These are phyloP conservation scores for Notiomystis cincta DNA, from an alignment of 2,113 vertebrate genomes.

Conservation along the genomic window DNA sequence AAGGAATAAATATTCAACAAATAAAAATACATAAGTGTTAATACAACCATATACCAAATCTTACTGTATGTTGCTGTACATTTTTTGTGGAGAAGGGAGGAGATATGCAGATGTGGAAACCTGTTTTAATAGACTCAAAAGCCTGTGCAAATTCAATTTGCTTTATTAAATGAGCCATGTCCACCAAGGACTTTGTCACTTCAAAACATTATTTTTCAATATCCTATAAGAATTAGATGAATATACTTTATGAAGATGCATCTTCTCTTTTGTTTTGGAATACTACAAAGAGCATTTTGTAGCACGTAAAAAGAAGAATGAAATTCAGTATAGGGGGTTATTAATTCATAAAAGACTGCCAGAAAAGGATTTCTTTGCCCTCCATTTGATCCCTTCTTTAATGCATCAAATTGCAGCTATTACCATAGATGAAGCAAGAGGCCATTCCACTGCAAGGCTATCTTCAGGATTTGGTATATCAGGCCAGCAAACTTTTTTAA, in stretches of 20 bases:
- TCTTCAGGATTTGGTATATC: conserved; percentile 72
- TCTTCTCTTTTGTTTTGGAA: neutral
- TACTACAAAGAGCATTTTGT: neutral
- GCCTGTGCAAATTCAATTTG: neutral
- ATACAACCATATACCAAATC: neutral
- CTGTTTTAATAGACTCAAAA: neutral
- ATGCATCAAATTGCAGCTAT: neutral
- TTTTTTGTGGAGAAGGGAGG: neutral
- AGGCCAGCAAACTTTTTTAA: conserved; percentile 72
- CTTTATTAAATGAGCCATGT: neutral
- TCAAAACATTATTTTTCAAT: neutral
- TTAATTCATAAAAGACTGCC: neutral
- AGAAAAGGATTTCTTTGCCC: neutral
- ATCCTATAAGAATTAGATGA: neutral
- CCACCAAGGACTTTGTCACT: neutral
- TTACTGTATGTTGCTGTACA: neutral
- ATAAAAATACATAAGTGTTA: neutral
- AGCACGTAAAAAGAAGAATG: neutral
- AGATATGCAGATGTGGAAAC: neutral
- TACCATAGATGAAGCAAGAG: conserved; percentile 54
- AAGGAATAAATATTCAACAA: neutral
- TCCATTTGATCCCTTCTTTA: neutral
- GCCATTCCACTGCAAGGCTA: conserved; percentile 66
- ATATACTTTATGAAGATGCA: neutral
- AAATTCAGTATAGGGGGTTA: neutral